Conservation (phyloP, 2,888 invertebrate species). For the Idaea straminata region DNA sequence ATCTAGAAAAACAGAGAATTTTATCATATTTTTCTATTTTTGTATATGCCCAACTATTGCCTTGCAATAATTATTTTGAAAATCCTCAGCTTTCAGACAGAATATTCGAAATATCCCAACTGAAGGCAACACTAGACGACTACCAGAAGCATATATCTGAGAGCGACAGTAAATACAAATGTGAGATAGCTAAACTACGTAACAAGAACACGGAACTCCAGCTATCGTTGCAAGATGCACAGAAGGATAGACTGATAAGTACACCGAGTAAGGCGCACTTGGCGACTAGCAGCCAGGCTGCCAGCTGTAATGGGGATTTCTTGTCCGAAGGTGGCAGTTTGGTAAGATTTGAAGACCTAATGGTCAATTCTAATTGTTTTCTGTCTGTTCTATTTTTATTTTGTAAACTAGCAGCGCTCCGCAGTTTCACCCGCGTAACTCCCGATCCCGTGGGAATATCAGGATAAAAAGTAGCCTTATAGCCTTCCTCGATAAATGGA, state of each 20-base stretch:
- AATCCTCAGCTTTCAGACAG: conserved; percentile 85
- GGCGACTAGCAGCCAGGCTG: conserved; percentile 66
- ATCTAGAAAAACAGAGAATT: no score
- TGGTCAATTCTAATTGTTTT: no score
- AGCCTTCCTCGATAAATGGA: no score
- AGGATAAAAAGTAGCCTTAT: no score
- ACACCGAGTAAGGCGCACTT: conserved; percentile 55
- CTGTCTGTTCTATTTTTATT: no score
- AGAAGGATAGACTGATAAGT: conserved; percentile 63
- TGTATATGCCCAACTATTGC: background rate
- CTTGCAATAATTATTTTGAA: background rate
- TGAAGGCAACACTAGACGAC: conserved; percentile 83
- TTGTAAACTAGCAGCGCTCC: no score
- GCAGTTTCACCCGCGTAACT: no score
- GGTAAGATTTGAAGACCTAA: conserved; percentile 49
- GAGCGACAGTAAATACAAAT: conserved; percentile 80
- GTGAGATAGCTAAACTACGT: conserved; percentile 80
- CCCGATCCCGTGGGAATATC: no score
- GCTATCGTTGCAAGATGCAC: conserved; percentile 63
- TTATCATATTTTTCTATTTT: conserved; percentile 4
- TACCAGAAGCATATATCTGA: conserved; percentile 84
- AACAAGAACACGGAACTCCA: conserved; percentile 78
- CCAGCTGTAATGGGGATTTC: conserved; percentile 75
- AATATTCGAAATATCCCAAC: conserved; percentile 85
- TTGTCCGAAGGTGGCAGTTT: conserved; percentile 81